Conservation (phyloP, 2,888 invertebrate genomes). For the Rhodophaea formosa region DNA sequence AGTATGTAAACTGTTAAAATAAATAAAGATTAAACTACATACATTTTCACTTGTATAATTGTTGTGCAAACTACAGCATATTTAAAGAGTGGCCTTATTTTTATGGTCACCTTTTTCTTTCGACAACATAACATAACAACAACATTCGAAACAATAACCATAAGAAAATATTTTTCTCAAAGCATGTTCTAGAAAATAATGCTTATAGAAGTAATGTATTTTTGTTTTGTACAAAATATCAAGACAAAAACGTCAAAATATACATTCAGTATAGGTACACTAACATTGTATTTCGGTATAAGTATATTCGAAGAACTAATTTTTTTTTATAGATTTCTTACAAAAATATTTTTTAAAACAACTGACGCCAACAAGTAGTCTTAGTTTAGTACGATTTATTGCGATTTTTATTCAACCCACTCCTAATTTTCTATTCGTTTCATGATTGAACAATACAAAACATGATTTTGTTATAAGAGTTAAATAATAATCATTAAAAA, state of each 20-base stretch:
- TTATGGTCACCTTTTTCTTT: not conserved
- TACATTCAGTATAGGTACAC: conserved; percentile 7
- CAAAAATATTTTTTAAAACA: conserved; percentile 28
- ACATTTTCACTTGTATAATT: not conserved
- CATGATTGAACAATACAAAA: conserved; percentile 6
- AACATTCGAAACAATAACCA: conserved; percentile 2
- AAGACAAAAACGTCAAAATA: conserved; percentile 16
- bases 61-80: conserved; percentile 3
- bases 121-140: conserved; percentile 7
- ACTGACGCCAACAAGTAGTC: conserved; percentile 21
- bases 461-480: conserved; percentile 8
- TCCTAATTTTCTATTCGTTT: conserved; percentile 19
- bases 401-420: conserved; percentile 23
- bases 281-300: not conserved
- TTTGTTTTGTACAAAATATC: conserved; percentile 16
- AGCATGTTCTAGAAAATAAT: conserved; percentile 1
- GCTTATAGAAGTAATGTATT: conserved; percentile 7
- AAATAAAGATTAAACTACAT: not conserved
- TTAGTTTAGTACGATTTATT: conserved; percentile 22
- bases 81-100: not conserved
- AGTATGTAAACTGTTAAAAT: conserved; percentile 1
- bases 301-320: conserved; percentile 13
- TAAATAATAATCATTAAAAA: conserved; percentile 19
- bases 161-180: conserved; percentile 15
- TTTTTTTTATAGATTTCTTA: conserved; percentile 20